Evolutionary conservation across 2,888 invertebrate species (phyloP).

Genomic region (Leptopterna dolabrata): DNA sequence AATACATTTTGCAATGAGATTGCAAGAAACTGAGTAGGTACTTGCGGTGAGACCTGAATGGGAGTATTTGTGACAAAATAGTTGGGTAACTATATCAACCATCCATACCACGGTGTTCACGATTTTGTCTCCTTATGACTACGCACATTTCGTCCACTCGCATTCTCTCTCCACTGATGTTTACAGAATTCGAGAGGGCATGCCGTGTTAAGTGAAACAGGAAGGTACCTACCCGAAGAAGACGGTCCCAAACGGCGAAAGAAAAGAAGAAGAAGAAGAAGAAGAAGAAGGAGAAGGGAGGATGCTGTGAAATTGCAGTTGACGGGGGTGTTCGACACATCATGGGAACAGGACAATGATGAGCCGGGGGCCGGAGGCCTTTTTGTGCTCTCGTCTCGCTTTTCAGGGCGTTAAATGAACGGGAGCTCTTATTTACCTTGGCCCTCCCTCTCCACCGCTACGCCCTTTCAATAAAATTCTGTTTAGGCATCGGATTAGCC

Average conservation of each 20-base stretch:
- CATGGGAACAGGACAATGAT: slow-evolving; percentile 46
- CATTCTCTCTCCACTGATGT: no score
- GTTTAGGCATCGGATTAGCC: slow-evolving; percentile 50
- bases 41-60: no score
- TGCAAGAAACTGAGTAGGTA: no score
- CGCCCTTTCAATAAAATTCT: slow-evolving; percentile 58
- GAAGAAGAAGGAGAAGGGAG: not conserved
- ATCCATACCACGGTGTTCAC: no score
- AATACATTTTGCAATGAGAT: no score
- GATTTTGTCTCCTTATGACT: no score
- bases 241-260: not conserved
- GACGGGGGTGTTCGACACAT: slow-evolving; percentile 44
- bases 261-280: not conserved
- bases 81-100: no score
- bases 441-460: slow-evolving; percentile 11
- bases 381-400: slow-evolving; percentile 39
- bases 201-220: not conserved
- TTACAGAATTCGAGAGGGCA: no score
- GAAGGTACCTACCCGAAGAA: not conserved
- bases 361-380: not conserved
- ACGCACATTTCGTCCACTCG: no score
- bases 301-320: slow-evolving; percentile 45
- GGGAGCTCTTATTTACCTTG: slow-evolving; percentile 36
- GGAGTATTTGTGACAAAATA: no score
- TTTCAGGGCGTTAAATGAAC: slow-evolving; percentile 52